Evolutionary conservation across 2,888 invertebrate species (phyloP).

Genomic region (Euplagia quadripunctaria): DNA sequence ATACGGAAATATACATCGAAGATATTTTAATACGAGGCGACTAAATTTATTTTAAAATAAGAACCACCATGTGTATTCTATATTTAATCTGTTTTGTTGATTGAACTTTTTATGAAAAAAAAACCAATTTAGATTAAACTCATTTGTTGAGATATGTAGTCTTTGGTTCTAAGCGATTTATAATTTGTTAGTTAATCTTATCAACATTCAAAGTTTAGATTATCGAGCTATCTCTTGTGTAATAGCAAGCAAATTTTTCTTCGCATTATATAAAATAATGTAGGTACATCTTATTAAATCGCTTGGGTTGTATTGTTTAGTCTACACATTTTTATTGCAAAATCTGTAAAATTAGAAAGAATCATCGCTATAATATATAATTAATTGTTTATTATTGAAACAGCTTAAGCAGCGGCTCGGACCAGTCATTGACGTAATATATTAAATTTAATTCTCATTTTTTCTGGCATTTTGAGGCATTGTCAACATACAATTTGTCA

Average conservation of each 20-base stretch:
- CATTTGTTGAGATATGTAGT: background rate
- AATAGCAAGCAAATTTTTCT: conserved; percentile 29
- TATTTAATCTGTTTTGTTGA: conserved; percentile 9
- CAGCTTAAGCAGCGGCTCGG: background rate
- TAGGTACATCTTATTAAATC: conserved; percentile 32
- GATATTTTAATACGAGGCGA: conserved; percentile 38
- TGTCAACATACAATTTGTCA: background rate
- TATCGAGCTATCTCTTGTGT: conserved; percentile 24
- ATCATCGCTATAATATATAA: conserved; percentile 5
- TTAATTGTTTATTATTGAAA: conserved; percentile 1
- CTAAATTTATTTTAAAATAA: conserved; percentile 30
- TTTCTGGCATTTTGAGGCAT: background rate
- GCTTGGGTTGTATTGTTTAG: conserved; percentile 35
- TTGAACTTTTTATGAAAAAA: background rate
- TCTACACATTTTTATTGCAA: conserved; percentile 19
- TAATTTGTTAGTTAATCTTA: conserved; percentile 19
- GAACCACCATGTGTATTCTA: conserved; percentile 4
- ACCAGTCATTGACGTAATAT: background rate
- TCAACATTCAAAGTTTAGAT: conserved; percentile 19
- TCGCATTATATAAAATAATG: conserved; percentile 8
- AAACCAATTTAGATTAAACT: background rate
- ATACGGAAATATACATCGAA: conserved; percentile 33
- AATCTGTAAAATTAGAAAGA: conserved; percentile 31
- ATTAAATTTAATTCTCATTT: background rate
- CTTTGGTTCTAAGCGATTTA: background rate